Conservation (phyloP, 2,888 invertebrate species). For the Cylindroiulus punctatus region DNA sequence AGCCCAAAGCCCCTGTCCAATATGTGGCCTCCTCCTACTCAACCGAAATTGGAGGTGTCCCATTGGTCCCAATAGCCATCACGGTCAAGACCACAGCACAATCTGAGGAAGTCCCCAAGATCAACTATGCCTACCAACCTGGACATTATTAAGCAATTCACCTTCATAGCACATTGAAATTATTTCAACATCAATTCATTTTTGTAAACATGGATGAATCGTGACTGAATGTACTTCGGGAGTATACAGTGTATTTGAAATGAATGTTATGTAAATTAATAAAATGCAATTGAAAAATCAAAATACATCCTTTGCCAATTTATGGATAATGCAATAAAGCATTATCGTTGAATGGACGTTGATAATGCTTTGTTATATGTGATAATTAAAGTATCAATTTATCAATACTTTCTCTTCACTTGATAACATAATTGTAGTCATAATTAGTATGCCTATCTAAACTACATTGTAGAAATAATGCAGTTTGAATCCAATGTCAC, state of each 20-base stretch:
- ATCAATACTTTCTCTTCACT: too few relatives aligned
- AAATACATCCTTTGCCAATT: neutral
- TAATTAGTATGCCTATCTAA: too few relatives aligned
- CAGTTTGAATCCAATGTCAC: too few relatives aligned
- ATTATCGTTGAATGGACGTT: too few relatives aligned
- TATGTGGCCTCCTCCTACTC: conserved; percentile 36
- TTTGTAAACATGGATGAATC: neutral
- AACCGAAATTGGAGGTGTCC: conserved; percentile 46
- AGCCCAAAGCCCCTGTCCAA: conserved; percentile 30
- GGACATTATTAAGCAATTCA: neutral
- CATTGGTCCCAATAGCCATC: neutral
- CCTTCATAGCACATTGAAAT: neutral
- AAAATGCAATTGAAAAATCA: neutral
- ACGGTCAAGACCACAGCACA: neutral
- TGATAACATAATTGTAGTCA: too few relatives aligned
- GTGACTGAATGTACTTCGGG: neutral
- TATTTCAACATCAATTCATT: neutral
- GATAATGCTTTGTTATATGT: too few relatives aligned
- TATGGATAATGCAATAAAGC: too few relatives aligned
- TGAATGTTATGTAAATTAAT: neutral
- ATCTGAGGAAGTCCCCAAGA: neutral
- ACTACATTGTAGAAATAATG: too few relatives aligned
- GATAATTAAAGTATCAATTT: too few relatives aligned
- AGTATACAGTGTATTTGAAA: neutral
- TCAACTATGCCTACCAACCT: neutral